Percentiles rank a stretch among this genome's conserved stretches.
Evolutionary conservation across 2,797 vertebrate species (phyloP).

Genomic region (Adelosebastes latens): DNA sequence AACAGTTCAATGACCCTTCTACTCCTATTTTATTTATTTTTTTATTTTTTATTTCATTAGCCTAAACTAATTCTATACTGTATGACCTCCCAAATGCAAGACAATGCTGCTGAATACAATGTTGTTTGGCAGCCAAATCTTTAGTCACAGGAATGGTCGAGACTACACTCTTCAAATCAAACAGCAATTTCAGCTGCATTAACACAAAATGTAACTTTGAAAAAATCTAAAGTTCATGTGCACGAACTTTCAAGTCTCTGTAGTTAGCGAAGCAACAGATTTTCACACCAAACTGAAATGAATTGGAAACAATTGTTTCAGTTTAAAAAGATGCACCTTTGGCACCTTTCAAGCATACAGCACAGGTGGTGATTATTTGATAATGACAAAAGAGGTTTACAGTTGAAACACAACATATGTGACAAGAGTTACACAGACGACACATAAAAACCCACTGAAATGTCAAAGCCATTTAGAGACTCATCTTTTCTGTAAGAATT

Average conservation of each 20-base stretch:
- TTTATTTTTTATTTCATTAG: too few relatives aligned
- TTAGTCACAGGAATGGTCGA: accelerated
- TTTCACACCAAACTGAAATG: background rate
- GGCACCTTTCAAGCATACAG: background rate
- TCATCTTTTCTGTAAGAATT: background rate
- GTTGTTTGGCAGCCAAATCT: too few relatives aligned
- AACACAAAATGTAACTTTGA: too few relatives aligned
- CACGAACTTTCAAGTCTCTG: background rate
- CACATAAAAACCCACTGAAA: background rate
- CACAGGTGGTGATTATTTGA: background rate
- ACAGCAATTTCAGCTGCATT: too few relatives aligned
- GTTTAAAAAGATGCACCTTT: background rate
- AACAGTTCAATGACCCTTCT: too few relatives aligned
- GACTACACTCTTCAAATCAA: too few relatives aligned
- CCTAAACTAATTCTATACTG: too few relatives aligned
- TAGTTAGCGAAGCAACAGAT: background rate
- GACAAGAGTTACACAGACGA: background rate
- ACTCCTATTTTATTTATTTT: too few relatives aligned
- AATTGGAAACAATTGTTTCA: background rate
- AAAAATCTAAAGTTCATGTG: background rate
- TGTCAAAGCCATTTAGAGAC: constrained; percentile 11
- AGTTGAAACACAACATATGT: background rate
- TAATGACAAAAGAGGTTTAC: background rate
- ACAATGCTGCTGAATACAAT: too few relatives aligned
- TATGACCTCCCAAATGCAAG: too few relatives aligned